A percentile compares a stretch with the other conserved stretches of the same genome.
Evolutionary conservation across 2,113 vertebrate species (phyloP).

Genomic region (Parus major): DNA sequence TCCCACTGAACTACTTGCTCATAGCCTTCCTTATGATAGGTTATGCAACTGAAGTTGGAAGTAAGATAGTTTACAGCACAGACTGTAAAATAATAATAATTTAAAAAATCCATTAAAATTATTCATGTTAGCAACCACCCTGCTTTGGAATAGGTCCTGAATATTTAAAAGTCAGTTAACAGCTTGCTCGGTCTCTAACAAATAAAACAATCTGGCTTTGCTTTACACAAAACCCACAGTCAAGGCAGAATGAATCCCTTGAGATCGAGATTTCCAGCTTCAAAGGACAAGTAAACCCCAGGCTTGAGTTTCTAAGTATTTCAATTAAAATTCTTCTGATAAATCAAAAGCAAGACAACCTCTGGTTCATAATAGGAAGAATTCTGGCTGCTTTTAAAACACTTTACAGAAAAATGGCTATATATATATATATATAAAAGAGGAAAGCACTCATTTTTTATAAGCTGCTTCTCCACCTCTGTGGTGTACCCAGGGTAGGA

Average conservation of each 20-base stretch:
- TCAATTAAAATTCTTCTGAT: conserved; percentile 21
- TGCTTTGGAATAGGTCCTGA: conserved; percentile 17
- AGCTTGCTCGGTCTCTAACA: conserved; percentile 2
- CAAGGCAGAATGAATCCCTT: conserved; percentile 27
- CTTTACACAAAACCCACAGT: conserved; percentile 26
- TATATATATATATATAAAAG: background rate
- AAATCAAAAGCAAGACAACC: conserved; percentile 28
- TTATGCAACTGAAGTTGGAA: background rate
- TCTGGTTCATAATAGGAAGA: background rate
- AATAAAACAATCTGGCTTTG: conserved; percentile 44
- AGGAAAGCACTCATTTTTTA: background rate
- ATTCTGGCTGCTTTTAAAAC: background rate
- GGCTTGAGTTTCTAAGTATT: background rate
- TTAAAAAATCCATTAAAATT: background rate
- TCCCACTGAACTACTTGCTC: background rate
- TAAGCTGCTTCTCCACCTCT: background rate
- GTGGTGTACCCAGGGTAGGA: background rate
- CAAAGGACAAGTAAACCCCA: conserved; percentile 15
- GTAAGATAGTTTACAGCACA: background rate
- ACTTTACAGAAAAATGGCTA: background rate
- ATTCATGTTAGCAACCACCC: background rate
- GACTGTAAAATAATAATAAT: background rate
- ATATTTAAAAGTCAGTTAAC: conserved; percentile 12
- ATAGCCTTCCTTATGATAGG: background rate
- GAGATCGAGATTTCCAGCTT: background rate